Conservation (phyloP, 1,140 invertebrate genomes). For the Ladona fulva region DNA sequence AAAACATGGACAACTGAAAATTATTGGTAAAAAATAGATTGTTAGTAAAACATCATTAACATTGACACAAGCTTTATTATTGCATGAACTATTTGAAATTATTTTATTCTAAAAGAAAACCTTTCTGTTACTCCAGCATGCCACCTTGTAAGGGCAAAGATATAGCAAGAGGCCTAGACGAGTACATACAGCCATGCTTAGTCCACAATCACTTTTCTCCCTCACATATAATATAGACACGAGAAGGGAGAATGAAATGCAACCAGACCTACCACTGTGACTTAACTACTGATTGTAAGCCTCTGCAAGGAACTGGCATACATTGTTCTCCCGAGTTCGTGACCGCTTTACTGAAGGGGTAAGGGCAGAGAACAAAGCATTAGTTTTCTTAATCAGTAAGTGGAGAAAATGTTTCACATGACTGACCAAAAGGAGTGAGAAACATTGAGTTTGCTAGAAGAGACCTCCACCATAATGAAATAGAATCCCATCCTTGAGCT, state of each 20-base stretch:
- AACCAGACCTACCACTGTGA: not conserved
- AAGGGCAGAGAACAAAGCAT: conserved; percentile 4
- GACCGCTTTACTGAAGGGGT: conserved; percentile 43
- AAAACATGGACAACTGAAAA: too few species aligned
- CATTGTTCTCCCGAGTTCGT: conserved; percentile 47
- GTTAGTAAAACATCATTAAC: too few species aligned
- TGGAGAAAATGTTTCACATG: not conserved
- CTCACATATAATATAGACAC: not conserved
- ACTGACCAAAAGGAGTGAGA: not conserved
- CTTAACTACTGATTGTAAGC: conserved; percentile 31
- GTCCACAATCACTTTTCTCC: not conserved
- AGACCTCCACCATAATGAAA: not conserved
- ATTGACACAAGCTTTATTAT: too few species aligned
- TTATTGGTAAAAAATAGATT: too few species aligned
- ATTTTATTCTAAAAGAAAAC: not conserved
- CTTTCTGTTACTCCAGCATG: too few species aligned
- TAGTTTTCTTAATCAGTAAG: not conserved
- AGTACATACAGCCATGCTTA: not conserved
- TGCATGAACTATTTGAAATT: not conserved
- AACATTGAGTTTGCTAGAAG: conserved; percentile 1
- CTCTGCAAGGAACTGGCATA: conserved; percentile 33
- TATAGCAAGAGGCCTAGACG: too few species aligned
- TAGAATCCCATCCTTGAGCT: not conserved
- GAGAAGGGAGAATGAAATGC: not conserved
- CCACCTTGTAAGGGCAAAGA: too few species aligned